Conservation (phyloP, 2,113 vertebrate genomes). For the Pedetes capensis region DNA sequence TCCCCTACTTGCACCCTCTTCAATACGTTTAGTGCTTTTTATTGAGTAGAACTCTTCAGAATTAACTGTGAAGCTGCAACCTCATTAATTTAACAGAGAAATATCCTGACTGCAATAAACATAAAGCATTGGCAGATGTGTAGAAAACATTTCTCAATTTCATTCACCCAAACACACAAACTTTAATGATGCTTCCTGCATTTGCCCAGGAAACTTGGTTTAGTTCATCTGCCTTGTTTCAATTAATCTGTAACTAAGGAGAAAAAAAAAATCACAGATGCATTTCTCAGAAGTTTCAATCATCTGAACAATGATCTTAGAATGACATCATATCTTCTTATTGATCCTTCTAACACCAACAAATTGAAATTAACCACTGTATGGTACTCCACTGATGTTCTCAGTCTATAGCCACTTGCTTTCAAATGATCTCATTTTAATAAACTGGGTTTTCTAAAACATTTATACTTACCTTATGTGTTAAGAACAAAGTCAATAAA, state of each 20-base stretch:
- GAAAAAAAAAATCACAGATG: background rate
- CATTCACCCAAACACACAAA: background rate
- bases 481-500: background rate
- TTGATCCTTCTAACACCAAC: background rate
- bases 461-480: background rate
- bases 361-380: background rate
- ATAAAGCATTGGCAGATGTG: background rate
- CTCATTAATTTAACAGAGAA: constrained; percentile 53
- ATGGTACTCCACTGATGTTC: background rate
- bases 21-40: background rate
- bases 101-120: constrained; percentile 47
- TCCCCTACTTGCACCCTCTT: background rate
- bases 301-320: background rate
- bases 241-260: constrained; percentile 46
- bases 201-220: background rate
- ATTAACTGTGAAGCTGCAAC: constrained; percentile 59
- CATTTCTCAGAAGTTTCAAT: constrained; percentile 49
- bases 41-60: constrained; percentile 45
- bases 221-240: background rate
- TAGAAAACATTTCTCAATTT: constrained; percentile 47
- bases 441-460: background rate
- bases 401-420: background rate
- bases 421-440: constrained; percentile 16
- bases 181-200: constrained; percentile 6
- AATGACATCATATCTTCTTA: constrained; percentile 20